These are phyloP conservation scores for Varroa destructor DNA, from an alignment of 1,140 invertebrate species.

Conservation along the genomic window DNA sequence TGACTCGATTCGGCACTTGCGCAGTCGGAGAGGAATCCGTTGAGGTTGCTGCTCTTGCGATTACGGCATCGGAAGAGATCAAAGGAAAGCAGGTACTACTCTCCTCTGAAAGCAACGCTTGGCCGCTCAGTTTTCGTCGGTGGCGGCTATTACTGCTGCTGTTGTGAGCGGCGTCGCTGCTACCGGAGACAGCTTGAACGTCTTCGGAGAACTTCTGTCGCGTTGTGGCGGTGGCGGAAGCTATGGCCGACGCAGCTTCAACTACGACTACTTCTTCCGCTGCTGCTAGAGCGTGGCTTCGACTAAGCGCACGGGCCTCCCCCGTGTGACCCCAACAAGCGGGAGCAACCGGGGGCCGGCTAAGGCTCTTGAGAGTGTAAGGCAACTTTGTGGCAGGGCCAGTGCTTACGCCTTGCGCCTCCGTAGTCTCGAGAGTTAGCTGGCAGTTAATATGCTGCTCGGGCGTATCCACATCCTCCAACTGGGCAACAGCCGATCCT, in stretches of 20 bases:
- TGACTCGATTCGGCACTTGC: too few relatives aligned
- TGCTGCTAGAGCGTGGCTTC: background rate
- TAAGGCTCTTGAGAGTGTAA: slow-evolving; percentile 24
- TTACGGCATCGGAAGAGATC: too few relatives aligned
- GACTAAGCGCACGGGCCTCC: slow-evolving; percentile 11
- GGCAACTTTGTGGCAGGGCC: slow-evolving; percentile 13
- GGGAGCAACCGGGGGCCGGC: background rate
- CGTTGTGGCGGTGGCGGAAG: background rate
- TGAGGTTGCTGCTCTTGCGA: too few relatives aligned
- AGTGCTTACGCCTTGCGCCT: background rate
- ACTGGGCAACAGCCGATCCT: background rate
- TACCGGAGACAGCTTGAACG: background rate
- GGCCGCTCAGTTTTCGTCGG: background rate
- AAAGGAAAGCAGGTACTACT: too few relatives aligned
- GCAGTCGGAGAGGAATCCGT: too few relatives aligned
- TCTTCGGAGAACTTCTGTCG: background rate
- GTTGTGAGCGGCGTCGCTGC: background rate
- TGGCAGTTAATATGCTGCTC: slow-evolving; percentile 6
- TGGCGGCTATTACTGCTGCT: background rate
- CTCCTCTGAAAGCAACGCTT: too few relatives aligned
- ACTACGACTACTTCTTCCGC: background rate
- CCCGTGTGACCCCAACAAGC: background rate
- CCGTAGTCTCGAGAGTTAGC: slow-evolving; percentile 1
- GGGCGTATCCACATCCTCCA: background rate
- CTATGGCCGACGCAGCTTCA: background rate